A percentile compares a stretch with the other conserved stretches of the same genome.
Conservation (phyloP, 2,797 vertebrate species). For the Falco biarmicus region DNA sequence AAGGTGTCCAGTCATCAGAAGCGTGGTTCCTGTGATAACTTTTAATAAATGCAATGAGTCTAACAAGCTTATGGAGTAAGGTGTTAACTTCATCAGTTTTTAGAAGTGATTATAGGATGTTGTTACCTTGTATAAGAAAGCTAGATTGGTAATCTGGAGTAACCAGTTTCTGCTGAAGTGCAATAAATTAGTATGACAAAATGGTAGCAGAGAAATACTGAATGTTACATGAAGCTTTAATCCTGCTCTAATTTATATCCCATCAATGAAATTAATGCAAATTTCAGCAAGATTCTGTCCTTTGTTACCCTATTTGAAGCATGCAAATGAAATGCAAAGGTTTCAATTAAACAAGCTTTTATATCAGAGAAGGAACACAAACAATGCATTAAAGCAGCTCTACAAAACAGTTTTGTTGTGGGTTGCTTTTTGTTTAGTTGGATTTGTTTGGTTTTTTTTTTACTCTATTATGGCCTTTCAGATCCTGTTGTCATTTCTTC, state of each 20-base stretch:
- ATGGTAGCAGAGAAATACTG: neutral
- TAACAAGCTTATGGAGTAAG: neutral
- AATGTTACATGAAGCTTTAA: neutral
- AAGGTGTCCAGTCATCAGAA: neutral
- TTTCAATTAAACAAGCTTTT: neutral
- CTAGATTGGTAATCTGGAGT: neutral
- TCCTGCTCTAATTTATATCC: neutral
- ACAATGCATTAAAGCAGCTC: neutral
- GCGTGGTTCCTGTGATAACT: neutral
- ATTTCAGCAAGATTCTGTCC: neutral
- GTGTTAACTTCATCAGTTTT: neutral
- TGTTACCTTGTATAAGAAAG: neutral
- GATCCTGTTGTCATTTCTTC: neutral
- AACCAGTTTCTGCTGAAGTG: neutral
- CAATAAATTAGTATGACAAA: neutral
- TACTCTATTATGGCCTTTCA: neutral
- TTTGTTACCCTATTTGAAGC: neutral
- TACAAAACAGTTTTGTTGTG: neutral
- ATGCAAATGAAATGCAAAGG: neutral
- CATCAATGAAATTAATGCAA: neutral
- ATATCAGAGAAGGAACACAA: neutral
- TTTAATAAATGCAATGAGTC: neutral
- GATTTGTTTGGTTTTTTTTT: neutral
- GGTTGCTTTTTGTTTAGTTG: neutral
- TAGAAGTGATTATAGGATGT: neutral